These are phyloP conservation scores for Tenthredo amoena DNA, from an alignment of 2,888 invertebrate genomes.

Conservation along the genomic window DNA sequence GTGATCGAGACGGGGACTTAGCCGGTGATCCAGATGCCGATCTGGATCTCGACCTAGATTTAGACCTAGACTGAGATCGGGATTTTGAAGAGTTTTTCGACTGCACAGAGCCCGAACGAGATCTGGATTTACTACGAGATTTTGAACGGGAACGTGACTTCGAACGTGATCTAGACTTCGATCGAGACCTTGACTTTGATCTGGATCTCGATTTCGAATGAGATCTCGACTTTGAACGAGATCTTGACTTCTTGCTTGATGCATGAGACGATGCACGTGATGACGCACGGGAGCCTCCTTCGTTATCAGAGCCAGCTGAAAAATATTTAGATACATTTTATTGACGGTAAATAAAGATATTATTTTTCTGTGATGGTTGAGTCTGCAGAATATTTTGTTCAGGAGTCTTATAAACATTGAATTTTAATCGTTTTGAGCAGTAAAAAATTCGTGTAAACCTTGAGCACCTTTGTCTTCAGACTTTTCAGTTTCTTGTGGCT, in stretches of 20 bases:
- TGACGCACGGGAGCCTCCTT: constrained; percentile 76
- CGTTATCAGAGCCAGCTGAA: constrained; percentile 75
- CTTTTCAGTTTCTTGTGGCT: constrained; percentile 75
- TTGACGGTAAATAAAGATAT: not conserved
- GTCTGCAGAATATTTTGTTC: not conserved
- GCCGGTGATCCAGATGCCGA: constrained; percentile 65
- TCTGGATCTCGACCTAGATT: constrained; percentile 67
- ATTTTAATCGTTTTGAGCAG: constrained; percentile 3
- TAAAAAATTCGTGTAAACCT: constrained; percentile 50
- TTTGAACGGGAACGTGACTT: constrained; percentile 65
- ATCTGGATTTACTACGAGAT: constrained; percentile 64
- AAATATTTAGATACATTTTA: constrained; percentile 52
- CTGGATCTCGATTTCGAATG: constrained; percentile 69
- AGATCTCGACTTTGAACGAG: constrained; percentile 68
- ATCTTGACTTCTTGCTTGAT: constrained; percentile 71
- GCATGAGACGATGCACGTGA: constrained; percentile 76
- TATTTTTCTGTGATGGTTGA: not conserved
- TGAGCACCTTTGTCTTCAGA: constrained; percentile 71
- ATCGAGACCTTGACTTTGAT: constrained; percentile 64
- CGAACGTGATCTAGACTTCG: constrained; percentile 71
- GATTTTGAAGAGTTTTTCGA: constrained; percentile 58
- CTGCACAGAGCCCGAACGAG: constrained; percentile 69
- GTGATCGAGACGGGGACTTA: constrained; percentile 56
- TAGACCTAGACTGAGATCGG: constrained; percentile 66
- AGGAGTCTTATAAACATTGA: constrained; percentile 34